Evolutionary conservation across 2,888 invertebrate species (phyloP).

Genomic region (Polymixis flavicincta): DNA sequence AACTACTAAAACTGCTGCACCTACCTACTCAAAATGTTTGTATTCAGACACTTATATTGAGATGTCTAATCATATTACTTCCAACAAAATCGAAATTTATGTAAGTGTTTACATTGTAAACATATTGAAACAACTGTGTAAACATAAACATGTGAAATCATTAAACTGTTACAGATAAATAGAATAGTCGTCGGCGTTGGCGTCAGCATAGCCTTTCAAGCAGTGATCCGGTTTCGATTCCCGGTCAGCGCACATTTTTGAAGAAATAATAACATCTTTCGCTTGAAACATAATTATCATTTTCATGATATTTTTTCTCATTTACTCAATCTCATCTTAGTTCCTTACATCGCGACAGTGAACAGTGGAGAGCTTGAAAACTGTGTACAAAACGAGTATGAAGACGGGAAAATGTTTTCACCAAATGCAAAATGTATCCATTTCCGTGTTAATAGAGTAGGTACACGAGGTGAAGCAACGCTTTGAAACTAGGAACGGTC

Average conservation of each 20-base stretch:
- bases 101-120: background rate
- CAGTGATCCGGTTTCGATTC: constrained; percentile 91
- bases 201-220: constrained; percentile 91
- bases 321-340: background rate
- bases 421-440: constrained; percentile 39
- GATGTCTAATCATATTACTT: constrained; percentile 14
- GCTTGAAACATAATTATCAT: too few relatives aligned
- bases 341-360: background rate
- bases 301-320: background rate
- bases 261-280: background rate
- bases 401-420: constrained; percentile 7
- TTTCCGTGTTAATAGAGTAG: constrained; percentile 42
- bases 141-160: constrained; percentile 12
- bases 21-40: background rate
- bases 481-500: constrained; percentile 53
- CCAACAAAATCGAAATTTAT: constrained; percentile 23
- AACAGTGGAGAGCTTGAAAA: background rate
- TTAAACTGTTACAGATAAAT: constrained; percentile 14
- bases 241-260: constrained; percentile 77
- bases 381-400: background rate
- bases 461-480: constrained; percentile 2
- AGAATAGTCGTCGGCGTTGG: constrained; percentile 77
- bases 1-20: too few relatives aligned
- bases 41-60: constrained; percentile 2
- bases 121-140: constrained; percentile 17